These are phyloP conservation scores for Teleopsis dalmanni DNA, from an alignment of 1,140 invertebrate species.

Conservation along the genomic window DNA sequence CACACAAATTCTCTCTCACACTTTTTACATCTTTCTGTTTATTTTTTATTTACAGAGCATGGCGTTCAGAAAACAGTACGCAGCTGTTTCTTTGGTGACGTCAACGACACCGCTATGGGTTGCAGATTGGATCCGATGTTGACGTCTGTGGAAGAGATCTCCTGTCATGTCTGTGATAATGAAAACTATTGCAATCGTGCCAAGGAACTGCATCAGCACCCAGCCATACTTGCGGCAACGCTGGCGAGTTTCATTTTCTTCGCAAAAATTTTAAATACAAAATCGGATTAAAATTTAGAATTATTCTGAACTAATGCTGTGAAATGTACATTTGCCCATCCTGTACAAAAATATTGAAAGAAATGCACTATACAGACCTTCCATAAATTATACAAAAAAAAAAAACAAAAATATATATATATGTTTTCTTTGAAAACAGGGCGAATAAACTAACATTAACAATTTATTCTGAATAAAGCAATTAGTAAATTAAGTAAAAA, in stretches of 20 bases:
- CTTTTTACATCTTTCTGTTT: not conserved
- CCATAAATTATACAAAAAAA: too few species aligned
- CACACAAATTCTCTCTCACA: not conserved
- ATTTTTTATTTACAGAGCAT: not conserved
- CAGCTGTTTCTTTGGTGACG: slow-evolving; percentile 35
- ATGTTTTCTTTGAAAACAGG: too few species aligned
- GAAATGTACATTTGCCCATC: not conserved
- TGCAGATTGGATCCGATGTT: slow-evolving; percentile 33
- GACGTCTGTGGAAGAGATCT: slow-evolving; percentile 22
- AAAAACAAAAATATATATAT: too few species aligned
- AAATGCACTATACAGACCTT: too few species aligned
- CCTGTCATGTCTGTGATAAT: slow-evolving; percentile 32
- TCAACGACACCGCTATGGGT: slow-evolving; percentile 30
- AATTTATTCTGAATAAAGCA: too few species aligned
- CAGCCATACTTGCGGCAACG: too few species aligned
- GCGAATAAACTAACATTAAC: too few species aligned
- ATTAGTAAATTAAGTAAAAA: too few species aligned
- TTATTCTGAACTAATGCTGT: not conserved
- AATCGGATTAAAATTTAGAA: not conserved
- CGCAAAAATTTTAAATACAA: slow-evolving; percentile 3
- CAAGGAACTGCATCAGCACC: not conserved
- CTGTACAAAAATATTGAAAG: not conserved
- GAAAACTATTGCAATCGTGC: slow-evolving; percentile 32
- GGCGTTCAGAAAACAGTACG: slow-evolving; percentile 14
- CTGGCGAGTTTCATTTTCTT: not conserved